Evolutionary conservation across 2,797 vertebrate genomes (phyloP).

Genomic region (Tiaroga cobitis): DNA sequence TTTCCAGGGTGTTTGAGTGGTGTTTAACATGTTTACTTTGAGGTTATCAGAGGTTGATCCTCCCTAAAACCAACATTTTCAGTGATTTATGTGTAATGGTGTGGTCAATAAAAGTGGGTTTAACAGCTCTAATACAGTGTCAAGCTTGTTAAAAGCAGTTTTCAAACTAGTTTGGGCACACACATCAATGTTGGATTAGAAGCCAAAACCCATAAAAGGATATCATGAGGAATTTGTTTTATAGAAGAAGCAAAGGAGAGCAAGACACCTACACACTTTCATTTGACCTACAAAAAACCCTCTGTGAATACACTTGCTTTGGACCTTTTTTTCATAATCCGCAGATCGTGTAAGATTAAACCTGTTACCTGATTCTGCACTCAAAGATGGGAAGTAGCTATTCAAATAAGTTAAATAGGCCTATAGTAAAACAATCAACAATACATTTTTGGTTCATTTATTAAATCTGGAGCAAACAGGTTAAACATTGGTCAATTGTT

Average conservation of each 20-base stretch:
- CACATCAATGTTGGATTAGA: background rate
- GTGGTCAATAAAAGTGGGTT: background rate
- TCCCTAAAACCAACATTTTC: background rate
- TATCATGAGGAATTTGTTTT: background rate
- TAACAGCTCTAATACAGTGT: background rate
- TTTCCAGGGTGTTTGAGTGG: background rate
- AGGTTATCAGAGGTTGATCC: background rate
- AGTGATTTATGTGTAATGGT: background rate
- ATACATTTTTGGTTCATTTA: background rate
- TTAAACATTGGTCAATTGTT: background rate
- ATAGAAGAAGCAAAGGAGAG: background rate
- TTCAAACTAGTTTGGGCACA: background rate
- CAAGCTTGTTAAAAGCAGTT: background rate
- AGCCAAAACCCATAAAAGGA: background rate
- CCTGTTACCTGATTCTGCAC: background rate
- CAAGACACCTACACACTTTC: constrained; percentile 4
- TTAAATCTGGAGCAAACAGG: background rate
- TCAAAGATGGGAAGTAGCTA: background rate
- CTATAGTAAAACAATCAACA: background rate
- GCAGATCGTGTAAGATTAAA: background rate
- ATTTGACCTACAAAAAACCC: constrained; percentile 14
- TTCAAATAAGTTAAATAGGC: background rate
- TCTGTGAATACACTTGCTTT: background rate
- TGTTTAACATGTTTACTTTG: background rate
- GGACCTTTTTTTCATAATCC: background rate